Evolutionary conservation across 2,113 vertebrate genomes (phyloP).

Genomic region (Dasyornis broadbenti): DNA sequence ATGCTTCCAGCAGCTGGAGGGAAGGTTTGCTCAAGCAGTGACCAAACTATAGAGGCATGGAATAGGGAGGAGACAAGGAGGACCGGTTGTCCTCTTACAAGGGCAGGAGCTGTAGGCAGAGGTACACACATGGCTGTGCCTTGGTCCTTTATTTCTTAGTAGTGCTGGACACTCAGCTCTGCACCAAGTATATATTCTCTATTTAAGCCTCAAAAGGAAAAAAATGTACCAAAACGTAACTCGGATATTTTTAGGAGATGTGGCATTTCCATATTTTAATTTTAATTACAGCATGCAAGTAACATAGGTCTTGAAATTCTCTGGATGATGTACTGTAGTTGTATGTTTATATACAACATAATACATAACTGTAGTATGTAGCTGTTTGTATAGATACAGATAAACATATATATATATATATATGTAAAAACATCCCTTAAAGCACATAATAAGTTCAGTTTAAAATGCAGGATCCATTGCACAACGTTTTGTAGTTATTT

Average conservation of each 20-base stretch:
- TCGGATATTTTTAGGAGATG: not conserved
- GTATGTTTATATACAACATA: not conserved
- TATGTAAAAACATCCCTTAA: not conserved
- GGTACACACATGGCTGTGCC: not conserved
- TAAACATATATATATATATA: not conserved
- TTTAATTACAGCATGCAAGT: not conserved
- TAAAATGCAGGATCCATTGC: not conserved
- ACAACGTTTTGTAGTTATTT: not conserved
- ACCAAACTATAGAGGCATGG: accelerated
- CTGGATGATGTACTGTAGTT: not conserved
- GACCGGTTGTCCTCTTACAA: not conserved
- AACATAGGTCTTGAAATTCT: not conserved
- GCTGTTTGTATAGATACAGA: not conserved
- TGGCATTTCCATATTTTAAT: not conserved
- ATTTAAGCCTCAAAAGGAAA: not conserved
- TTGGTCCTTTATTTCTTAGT: accelerated
- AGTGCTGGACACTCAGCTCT: not conserved
- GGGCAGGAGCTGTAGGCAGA: not conserved
- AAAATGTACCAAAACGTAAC: not conserved
- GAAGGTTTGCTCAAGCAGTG: not conserved
- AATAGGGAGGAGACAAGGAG: not conserved
- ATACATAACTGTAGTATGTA: not conserved
- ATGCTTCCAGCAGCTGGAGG: not conserved
- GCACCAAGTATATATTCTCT: not conserved
- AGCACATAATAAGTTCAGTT: not conserved